These are phyloP conservation scores for Oryzias dopingdopingensis DNA, from an alignment of 2,797 vertebrate species.

Conservation along the genomic window DNA sequence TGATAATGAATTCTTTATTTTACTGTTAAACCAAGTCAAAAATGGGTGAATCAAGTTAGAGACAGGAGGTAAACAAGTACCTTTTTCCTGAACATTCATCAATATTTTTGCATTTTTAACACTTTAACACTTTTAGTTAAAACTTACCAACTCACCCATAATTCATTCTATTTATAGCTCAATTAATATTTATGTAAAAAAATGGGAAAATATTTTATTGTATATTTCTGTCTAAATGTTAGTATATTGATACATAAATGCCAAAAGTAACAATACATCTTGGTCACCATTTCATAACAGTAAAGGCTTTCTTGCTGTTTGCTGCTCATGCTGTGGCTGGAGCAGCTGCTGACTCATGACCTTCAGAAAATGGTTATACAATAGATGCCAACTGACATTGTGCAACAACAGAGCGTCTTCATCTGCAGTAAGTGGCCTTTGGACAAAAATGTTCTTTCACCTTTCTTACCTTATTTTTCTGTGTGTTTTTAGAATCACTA, in stretches of 20 bases:
- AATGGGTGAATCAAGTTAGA: too few species aligned
- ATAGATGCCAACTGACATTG: neutral
- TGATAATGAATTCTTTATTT: too few species aligned
- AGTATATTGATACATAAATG: neutral
- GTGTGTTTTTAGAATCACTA: slow-evolving; percentile 1
- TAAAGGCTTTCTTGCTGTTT: neutral
- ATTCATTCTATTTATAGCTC: too few species aligned
- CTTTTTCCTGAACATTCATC: too few species aligned
- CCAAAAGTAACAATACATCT: neutral
- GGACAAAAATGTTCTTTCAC: neutral
- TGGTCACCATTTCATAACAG: neutral
- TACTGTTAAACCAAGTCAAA: too few species aligned
- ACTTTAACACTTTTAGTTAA: too few species aligned
- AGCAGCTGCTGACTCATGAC: neutral
- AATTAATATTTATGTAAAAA: neutral
- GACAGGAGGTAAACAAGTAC: too few species aligned
- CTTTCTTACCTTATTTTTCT: too few species aligned
- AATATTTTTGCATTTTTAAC: too few species aligned
- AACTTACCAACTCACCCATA: too few species aligned
- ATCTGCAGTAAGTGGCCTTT: neutral
- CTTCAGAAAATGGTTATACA: slow-evolving; percentile 1
- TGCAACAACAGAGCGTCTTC: neutral
- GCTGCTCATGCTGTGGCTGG: neutral
- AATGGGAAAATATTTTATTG: slow-evolving; percentile 1
- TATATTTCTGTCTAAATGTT: neutral